Percentiles rank a stretch among this genome's conserved stretches.
These are phyloP conservation scores for Epistrophe grossulariae DNA, from an alignment of 2,888 invertebrate species.

Conservation along the genomic window DNA sequence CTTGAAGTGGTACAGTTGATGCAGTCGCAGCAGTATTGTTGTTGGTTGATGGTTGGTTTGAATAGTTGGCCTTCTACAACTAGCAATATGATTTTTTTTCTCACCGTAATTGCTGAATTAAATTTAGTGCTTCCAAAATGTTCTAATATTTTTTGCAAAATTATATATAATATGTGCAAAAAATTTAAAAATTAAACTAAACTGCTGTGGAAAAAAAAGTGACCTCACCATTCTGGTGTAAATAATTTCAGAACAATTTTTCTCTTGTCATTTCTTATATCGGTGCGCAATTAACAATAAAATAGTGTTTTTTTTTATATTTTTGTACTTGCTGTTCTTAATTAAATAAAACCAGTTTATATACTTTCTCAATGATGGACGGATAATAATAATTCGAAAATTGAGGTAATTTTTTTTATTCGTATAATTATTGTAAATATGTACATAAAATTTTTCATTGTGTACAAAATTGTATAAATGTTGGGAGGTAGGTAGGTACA, in stretches of 20 bases:
- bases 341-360: slow-evolving; percentile 48
- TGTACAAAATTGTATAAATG: background rate
- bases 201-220: slow-evolving; percentile 30
- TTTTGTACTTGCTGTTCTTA: background rate
- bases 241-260: slow-evolving; percentile 35
- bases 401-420: slow-evolving; percentile 52
- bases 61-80: slow-evolving; percentile 12
- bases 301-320: slow-evolving; percentile 36
- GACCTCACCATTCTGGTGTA: slow-evolving; percentile 44
- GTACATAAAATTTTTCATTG: background rate
- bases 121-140: background rate
- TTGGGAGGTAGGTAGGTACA: background rate
- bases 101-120: background rate
- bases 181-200: background rate
- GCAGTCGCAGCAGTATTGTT: slow-evolving; percentile 61
- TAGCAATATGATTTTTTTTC: background rate
- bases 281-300: slow-evolving; percentile 48
- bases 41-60: slow-evolving; percentile 40
- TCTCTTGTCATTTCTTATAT: slow-evolving; percentile 18
- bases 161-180: background rate
- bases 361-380: slow-evolving; percentile 17
- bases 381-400: slow-evolving; percentile 53
- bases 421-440: slow-evolving; percentile 3
- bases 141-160: background rate
- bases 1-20: slow-evolving; percentile 80